These are phyloP conservation scores for Penaeus vannamei DNA, from an alignment of 1,140 invertebrate species.

Conservation along the genomic window DNA sequence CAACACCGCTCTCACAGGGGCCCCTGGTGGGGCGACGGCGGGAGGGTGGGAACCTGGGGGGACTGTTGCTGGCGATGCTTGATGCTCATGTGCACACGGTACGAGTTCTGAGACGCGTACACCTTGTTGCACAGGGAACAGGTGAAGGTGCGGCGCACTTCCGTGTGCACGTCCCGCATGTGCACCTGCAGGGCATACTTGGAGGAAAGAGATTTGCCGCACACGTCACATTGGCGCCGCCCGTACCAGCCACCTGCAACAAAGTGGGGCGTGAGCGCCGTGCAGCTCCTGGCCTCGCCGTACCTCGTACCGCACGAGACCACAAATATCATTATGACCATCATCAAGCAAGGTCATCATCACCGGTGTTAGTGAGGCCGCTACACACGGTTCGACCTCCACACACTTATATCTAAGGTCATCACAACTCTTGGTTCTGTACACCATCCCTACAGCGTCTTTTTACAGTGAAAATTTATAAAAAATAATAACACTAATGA, in stretches of 20 bases:
- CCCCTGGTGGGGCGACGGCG: too few relatives aligned
- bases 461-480: neutral
- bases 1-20: too few relatives aligned
- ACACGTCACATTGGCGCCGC: conserved; percentile 88
- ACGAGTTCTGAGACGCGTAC: conserved; percentile 65
- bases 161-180: conserved; percentile 89
- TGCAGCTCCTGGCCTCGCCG: neutral
- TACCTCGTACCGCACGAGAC: conserved; percentile 7
- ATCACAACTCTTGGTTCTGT: neutral
- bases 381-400: neutral
- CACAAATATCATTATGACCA: conserved; percentile 10
- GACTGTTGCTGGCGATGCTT: conserved; percentile 59
- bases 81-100: conserved; percentile 65
- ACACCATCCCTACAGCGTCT: too few relatives aligned
- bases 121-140: conserved; percentile 65
- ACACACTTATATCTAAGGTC: neutral
- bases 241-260: conserved; percentile 72
- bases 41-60: neutral
- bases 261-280: conserved; percentile 53
- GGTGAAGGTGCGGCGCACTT: conserved; percentile 69
- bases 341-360: neutral
- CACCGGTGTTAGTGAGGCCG: too few relatives aligned
- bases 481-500: conserved; percentile 20
- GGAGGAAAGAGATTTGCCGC: conserved; percentile 89
- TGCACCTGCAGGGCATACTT: conserved; percentile 87